Evolutionary conservation across 2,797 vertebrate species (phyloP).

Genomic region (Danio choprae): DNA sequence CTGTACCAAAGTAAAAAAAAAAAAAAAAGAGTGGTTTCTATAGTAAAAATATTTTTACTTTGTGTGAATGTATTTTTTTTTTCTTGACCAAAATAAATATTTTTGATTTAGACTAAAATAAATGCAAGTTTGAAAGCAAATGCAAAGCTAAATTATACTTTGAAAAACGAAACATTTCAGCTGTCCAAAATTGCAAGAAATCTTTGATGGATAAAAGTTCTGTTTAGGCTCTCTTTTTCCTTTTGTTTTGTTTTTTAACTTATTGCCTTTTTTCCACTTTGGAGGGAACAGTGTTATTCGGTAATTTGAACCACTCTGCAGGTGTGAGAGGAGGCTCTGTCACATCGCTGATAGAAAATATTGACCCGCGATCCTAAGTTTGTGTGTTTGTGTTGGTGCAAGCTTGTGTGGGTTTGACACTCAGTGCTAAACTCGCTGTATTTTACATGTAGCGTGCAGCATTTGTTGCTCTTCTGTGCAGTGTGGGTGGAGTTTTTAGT

Average conservation of each 20-base stretch:
- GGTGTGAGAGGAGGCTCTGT: constrained; percentile 36
- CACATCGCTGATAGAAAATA: constrained; percentile 44
- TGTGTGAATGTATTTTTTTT: too few species aligned
- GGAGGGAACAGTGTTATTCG: constrained; percentile 27
- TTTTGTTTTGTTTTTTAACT: constrained; percentile 8
- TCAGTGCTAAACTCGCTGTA: constrained; percentile 11
- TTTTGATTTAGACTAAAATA: too few species aligned
- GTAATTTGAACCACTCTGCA: constrained; percentile 30
- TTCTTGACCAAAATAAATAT: too few species aligned
- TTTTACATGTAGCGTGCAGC: constrained; percentile 29
- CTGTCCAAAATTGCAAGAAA: too few species aligned
- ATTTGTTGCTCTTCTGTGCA: background rate
- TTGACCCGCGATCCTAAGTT: constrained; percentile 14
- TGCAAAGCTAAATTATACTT: too few species aligned
- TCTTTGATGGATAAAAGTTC: too few species aligned
- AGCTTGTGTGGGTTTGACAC: background rate
- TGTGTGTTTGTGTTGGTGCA: constrained; percentile 25
- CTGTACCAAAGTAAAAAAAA: too few species aligned
- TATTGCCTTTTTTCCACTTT: constrained; percentile 22
- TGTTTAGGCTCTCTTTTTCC: background rate
- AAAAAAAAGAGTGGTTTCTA: too few species aligned
- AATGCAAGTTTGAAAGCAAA: too few species aligned
- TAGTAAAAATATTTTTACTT: too few species aligned
- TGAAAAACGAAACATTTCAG: too few species aligned
- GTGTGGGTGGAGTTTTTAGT: background rate